Conservation (phyloP, 1,140 invertebrate species). For the Trichonephila clavata region DNA sequence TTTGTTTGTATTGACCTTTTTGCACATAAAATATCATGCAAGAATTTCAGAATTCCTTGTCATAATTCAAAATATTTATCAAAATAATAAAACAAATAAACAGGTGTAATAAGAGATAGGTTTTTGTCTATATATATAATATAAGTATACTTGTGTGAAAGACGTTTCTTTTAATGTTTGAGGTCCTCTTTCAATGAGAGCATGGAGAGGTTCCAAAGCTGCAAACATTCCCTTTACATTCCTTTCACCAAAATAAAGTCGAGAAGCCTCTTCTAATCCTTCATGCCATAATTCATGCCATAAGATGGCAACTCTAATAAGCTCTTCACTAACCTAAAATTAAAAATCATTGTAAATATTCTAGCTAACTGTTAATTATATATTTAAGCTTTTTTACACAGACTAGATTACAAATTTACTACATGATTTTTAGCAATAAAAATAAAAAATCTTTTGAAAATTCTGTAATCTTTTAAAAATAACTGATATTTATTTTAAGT, state of each 20-base stretch:
- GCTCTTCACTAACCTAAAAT: constrained; percentile 92
- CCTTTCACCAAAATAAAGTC: constrained; percentile 97
- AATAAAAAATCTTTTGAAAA: too few species aligned
- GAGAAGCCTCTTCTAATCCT: constrained; percentile 97
- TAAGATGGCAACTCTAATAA: constrained; percentile 98
- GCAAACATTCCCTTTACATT: constrained; percentile 98
- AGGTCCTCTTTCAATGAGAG: constrained; percentile 95
- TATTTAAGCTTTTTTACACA: background rate
- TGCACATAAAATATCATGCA: too few species aligned
- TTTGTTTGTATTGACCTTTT: too few species aligned
- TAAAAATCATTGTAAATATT: background rate
- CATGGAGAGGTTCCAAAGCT: constrained; percentile 96
- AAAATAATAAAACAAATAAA: too few species aligned
- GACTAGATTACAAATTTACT: background rate
- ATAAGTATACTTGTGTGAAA: constrained; percentile 88
- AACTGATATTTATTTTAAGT: too few species aligned
- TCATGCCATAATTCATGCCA: constrained; percentile 99
- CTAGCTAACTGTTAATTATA: background rate
- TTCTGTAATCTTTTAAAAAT: too few species aligned
- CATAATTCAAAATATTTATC: too few species aligned
- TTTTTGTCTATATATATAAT: background rate
- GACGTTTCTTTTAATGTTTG: constrained; percentile 98
- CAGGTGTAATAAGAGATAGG: too few species aligned
- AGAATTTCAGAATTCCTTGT: too few species aligned
- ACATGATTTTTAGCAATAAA: too few species aligned